These are phyloP conservation scores for Hemaris fuciformis DNA, from an alignment of 2,888 invertebrate genomes.

Conservation along the genomic window DNA sequence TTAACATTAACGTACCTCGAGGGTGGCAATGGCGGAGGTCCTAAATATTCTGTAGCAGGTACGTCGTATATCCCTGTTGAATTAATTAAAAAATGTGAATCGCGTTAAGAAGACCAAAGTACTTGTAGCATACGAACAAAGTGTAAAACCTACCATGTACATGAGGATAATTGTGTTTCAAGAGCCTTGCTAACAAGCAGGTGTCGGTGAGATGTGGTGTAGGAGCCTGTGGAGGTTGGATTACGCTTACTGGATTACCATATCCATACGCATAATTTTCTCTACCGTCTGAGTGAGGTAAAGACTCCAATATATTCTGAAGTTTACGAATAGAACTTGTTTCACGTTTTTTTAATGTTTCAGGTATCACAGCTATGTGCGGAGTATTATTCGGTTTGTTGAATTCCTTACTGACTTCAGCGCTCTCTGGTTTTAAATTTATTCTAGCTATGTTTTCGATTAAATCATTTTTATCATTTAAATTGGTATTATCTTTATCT, in stretches of 20 bases:
- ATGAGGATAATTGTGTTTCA: slow-evolving; percentile 51
- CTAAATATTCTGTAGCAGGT: slow-evolving; percentile 31
- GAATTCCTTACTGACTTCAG: slow-evolving; percentile 14
- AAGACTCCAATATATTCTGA: slow-evolving; percentile 28
- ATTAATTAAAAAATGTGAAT: background rate
- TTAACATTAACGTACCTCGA: slow-evolving; percentile 34
- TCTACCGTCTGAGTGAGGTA: slow-evolving; percentile 26
- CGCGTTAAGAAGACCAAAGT: background rate
- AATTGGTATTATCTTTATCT: slow-evolving; percentile 19
- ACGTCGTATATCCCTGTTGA: slow-evolving; percentile 43
- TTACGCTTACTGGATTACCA: slow-evolving; percentile 21
- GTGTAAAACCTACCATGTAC: slow-evolving; percentile 41
- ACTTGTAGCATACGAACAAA: slow-evolving; percentile 8
- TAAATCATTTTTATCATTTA: slow-evolving; percentile 8
- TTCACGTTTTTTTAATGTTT: slow-evolving; percentile 10
- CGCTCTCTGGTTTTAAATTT: slow-evolving; percentile 13
- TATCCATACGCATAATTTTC: slow-evolving; percentile 24
- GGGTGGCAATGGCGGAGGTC: slow-evolving; percentile 24
- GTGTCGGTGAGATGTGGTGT: slow-evolving; percentile 42
- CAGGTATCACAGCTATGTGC: background rate
- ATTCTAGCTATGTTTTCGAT: slow-evolving; percentile 20
- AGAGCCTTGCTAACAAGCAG: slow-evolving; percentile 55
- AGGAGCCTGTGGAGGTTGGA: slow-evolving; percentile 30
- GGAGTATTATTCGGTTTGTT: background rate
- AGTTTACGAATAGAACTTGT: slow-evolving; percentile 20